Evolutionary conservation across 2,797 vertebrate genomes (phyloP).

Genomic region (Knipowitschia caucasica): DNA sequence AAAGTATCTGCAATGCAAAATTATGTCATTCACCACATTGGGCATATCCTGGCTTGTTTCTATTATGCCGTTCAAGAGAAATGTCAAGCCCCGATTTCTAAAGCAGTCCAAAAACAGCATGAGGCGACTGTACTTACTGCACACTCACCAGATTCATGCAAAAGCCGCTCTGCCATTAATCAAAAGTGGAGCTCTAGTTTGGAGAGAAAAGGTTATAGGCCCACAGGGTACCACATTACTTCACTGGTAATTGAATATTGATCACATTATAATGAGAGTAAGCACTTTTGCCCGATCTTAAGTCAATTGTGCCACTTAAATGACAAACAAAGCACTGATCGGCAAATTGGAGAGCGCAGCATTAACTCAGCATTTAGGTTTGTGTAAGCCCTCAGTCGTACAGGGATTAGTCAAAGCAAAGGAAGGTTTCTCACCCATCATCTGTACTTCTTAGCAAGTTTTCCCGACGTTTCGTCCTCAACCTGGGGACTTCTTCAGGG

Average conservation of each 20-base stretch:
- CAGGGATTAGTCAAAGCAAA: no score
- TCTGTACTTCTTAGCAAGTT: no score
- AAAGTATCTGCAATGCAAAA: neutral
- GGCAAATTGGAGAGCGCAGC: conserved; percentile 41
- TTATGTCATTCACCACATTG: neutral
- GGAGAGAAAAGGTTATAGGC: conserved; percentile 38
- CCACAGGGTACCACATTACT: conserved; percentile 49
- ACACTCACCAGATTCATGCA: conserved; percentile 43
- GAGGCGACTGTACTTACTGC: conserved; percentile 33
- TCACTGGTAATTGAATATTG: conserved; percentile 70
- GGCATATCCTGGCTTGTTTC: neutral
- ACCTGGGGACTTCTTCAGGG: no score
- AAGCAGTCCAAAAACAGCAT: conserved; percentile 23
- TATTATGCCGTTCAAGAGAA: conserved; percentile 6
- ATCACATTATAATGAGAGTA: conserved; percentile 67
- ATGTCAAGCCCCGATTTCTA: conserved; percentile 3
- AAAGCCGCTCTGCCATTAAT: conserved; percentile 56
- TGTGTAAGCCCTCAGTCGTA: no score
- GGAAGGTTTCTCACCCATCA: no score
- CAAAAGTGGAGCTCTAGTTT: conserved; percentile 40
- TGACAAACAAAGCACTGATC: conserved; percentile 35
- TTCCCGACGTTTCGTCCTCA: no score
- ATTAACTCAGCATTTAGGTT: conserved; percentile 46
- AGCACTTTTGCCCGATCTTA: conserved; percentile 61
- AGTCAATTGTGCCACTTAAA: conserved; percentile 58